Evolutionary conservation across 1,140 invertebrate species (phyloP).

Genomic region (Bombus consobrinus): DNA sequence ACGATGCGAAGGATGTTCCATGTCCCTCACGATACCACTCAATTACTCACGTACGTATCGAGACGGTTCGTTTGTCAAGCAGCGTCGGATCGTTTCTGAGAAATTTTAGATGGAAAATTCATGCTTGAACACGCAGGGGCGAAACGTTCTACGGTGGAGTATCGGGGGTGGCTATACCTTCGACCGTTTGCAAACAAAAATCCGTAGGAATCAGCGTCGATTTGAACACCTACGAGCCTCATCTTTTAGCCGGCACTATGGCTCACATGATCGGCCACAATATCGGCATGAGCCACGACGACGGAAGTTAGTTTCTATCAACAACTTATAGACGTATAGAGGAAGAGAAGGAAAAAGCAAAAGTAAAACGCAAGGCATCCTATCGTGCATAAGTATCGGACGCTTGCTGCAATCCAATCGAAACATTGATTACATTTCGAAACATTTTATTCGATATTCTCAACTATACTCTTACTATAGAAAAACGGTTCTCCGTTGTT

Average conservation of each 20-base stretch:
- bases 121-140: conserved; percentile 85
- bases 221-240: conserved; percentile 95
- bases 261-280: conserved; percentile 99
- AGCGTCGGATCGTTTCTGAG: background rate
- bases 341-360: too few relatives aligned
- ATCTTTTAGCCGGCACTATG: conserved; percentile 95
- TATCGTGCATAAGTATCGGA: too few relatives aligned
- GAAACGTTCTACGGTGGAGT: conserved; percentile 92
- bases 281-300: conserved; percentile 97
- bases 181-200: conserved; percentile 94
- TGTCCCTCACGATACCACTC: conserved; percentile 93
- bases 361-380: too few relatives aligned
- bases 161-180: conserved; percentile 95
- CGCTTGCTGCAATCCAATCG: too few relatives aligned
- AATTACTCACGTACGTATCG: conserved; percentile 93
- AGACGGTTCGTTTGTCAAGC: too few relatives aligned
- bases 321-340: too few relatives aligned
- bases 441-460: too few relatives aligned
- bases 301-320: conserved; percentile 87
- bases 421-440: too few relatives aligned
- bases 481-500: too few relatives aligned
- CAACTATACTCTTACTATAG: too few relatives aligned
- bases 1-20: conserved; percentile 91
- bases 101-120: background rate
- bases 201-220: conserved; percentile 96